Conservation (phyloP, 2,888 invertebrate species). For the Trissolcus brochymenae region DNA sequence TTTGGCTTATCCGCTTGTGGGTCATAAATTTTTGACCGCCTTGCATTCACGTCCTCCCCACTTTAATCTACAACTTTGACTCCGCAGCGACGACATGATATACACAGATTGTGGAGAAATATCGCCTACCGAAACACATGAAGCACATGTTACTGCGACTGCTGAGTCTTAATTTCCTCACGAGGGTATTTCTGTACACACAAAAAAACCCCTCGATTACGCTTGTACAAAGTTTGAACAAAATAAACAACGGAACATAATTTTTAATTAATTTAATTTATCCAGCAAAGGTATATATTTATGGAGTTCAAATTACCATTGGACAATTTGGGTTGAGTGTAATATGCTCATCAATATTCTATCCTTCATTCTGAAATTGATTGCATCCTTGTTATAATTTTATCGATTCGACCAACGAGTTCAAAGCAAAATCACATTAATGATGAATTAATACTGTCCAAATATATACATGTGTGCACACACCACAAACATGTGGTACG, state of each 20-base stretch:
- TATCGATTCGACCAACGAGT: no score
- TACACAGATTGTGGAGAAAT: conserved; percentile 56
- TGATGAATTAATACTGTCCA: no score
- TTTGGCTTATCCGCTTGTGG: conserved; percentile 22
- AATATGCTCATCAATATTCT: conserved; percentile 11
- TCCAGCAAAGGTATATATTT: no score
- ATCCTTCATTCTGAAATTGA: background rate
- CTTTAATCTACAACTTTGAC: conserved; percentile 58
- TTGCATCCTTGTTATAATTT: background rate
- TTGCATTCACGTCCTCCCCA: conserved; percentile 52
- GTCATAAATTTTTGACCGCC: conserved; percentile 55
- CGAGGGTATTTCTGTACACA: conserved; percentile 1
- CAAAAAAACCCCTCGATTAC: conserved; percentile 2
- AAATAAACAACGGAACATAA: no score
- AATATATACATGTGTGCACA: no score
- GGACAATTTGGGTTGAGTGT: no score
- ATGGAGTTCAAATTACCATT: no score
- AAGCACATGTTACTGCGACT: conserved; percentile 48
- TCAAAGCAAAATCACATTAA: no score
- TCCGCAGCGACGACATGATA: conserved; percentile 55
- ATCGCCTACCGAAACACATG: conserved; percentile 47
- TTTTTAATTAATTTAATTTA: no score
- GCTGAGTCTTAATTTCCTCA: conserved; percentile 41
- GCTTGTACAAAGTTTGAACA: no score
- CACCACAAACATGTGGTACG: no score